Conservation (phyloP, 2,888 invertebrate genomes). For the Scaptomyza tumidula region DNA sequence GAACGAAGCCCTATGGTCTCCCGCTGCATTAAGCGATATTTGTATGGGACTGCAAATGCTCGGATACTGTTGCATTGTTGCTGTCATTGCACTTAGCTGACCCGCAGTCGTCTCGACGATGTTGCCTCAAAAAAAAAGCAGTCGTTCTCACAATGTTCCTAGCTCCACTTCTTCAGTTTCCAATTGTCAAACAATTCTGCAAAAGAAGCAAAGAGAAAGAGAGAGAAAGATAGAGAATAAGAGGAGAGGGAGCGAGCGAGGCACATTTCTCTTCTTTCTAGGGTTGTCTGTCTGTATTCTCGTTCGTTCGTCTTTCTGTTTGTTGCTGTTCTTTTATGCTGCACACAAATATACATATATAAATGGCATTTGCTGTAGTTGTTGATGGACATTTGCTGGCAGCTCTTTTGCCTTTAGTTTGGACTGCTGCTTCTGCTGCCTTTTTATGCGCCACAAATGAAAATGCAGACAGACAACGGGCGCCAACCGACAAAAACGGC, state of each 20-base stretch:
- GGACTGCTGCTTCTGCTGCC: constrained; percentile 42
- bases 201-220: not conserved
- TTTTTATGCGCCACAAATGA: constrained; percentile 77
- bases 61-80: constrained; percentile 43
- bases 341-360: constrained; percentile 39
- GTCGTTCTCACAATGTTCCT: constrained; percentile 7
- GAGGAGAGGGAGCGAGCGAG: not conserved
- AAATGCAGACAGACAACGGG: constrained; percentile 80
- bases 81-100: constrained; percentile 69
- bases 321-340: constrained; percentile 60
- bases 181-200: constrained; percentile 39
- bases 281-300: constrained; percentile 10
- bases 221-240: not conserved
- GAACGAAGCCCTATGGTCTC: constrained; percentile 21
- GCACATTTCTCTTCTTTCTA: constrained; percentile 1
- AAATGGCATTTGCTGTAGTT: constrained; percentile 59
- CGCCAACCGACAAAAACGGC: constrained; percentile 61
- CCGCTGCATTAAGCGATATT: constrained; percentile 45
- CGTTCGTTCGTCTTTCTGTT: constrained; percentile 28
- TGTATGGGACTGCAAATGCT: constrained; percentile 16
- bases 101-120: constrained; percentile 48
- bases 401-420: constrained; percentile 67
- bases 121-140: constrained; percentile 16
- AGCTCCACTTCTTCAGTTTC: constrained; percentile 27
- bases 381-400: constrained; percentile 80